Percentiles rank a stretch among this genome's conserved stretches.
These are phyloP conservation scores for Hylomyscus alleni DNA, from an alignment of 2,797 vertebrate species.

Conservation along the genomic window DNA sequence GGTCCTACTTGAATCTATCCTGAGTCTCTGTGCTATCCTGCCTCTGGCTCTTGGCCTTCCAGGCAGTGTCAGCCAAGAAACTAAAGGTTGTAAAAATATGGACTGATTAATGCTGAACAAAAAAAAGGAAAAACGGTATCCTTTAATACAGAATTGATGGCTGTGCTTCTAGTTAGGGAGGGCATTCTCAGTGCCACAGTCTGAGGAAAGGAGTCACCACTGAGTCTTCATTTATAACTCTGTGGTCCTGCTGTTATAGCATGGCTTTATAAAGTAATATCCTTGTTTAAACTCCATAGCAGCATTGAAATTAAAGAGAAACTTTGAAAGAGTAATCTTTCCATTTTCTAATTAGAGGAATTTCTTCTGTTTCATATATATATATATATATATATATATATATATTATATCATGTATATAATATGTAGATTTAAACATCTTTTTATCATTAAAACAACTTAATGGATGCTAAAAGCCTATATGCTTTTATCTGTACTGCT, in stretches of 20 bases:
- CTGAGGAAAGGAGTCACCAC: neutral
- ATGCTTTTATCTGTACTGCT: neutral
- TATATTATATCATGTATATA: constrained; percentile 48
- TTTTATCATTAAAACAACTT: constrained; percentile 39
- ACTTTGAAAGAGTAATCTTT: constrained; percentile 17
- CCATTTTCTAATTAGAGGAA: constrained; percentile 43
- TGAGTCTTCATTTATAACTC: neutral
- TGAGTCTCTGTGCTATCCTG: neutral
- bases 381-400: constrained; percentile 36
- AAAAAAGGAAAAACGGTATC: neutral
- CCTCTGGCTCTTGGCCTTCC: neutral
- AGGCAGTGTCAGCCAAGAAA: neutral
- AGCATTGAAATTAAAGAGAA: constrained; percentile 58
- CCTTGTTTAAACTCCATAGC: neutral
- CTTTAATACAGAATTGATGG: constrained; percentile 21
- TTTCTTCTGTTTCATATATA: constrained; percentile 46
- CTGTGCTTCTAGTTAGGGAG: neutral
- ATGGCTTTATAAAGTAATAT: constrained; percentile 25
- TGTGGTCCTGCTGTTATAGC: constrained; percentile 23
- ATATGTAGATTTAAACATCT: constrained; percentile 48
- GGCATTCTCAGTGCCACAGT: neutral
- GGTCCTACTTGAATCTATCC: neutral
- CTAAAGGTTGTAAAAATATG: constrained; percentile 52
- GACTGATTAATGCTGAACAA: neutral
- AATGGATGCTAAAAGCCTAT: constrained; percentile 42